These are phyloP conservation scores for Xiphophorus birchmanni DNA, from an alignment of 2,797 vertebrate species.

Conservation along the genomic window DNA sequence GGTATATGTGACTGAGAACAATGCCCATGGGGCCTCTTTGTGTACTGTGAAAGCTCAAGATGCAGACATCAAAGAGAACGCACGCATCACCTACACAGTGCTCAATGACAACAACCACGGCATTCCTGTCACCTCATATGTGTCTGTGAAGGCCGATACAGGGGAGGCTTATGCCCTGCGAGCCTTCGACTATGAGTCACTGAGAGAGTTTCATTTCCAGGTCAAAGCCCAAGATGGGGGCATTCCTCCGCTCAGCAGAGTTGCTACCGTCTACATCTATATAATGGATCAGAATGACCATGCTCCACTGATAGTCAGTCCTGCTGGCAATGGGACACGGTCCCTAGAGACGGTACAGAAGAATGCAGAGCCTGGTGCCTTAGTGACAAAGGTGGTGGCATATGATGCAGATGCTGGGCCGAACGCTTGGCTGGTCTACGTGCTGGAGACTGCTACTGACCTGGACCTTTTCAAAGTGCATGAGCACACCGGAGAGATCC, in stretches of 20 bases:
- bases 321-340: slow-evolving; percentile 88
- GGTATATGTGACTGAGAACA: slow-evolving; percentile 94
- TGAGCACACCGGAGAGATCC: slow-evolving; percentile 93
- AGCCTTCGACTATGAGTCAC: slow-evolving; percentile 95
- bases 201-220: slow-evolving; percentile 93
- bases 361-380: slow-evolving; percentile 88
- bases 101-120: slow-evolving; percentile 93
- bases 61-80: slow-evolving; percentile 91
- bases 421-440: slow-evolving; percentile 94
- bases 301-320: slow-evolving; percentile 90
- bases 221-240: slow-evolving; percentile 95
- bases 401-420: slow-evolving; percentile 95
- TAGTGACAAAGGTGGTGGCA: slow-evolving; percentile 97
- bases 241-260: slow-evolving; percentile 89
- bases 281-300: slow-evolving; percentile 95
- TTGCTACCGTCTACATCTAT: slow-evolving; percentile 91
- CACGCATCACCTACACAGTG: slow-evolving; percentile 92
- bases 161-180: slow-evolving; percentile 92
- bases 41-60: slow-evolving; percentile 93
- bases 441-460: slow-evolving; percentile 88
- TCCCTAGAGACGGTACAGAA: slow-evolving; percentile 91
- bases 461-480: slow-evolving; percentile 93
- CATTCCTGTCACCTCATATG: slow-evolving; percentile 91
- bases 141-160: slow-evolving; percentile 91
- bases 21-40: slow-evolving; percentile 87